Evolutionary conservation across 2,797 vertebrate species (phyloP).

Genomic region (Pseudochirops corinnae): DNA sequence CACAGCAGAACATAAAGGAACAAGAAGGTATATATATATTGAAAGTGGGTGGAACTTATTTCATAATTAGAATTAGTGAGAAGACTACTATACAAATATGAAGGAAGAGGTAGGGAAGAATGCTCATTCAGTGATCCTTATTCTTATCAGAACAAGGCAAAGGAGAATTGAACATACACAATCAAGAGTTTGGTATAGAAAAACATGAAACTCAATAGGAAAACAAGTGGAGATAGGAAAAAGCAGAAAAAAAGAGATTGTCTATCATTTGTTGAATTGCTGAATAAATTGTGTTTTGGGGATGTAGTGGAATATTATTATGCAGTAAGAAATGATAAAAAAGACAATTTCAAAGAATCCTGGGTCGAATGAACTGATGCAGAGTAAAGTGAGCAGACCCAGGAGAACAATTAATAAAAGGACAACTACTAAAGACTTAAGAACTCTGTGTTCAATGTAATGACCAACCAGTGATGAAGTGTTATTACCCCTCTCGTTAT

Average conservation of each 20-base stretch:
- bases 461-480: neutral
- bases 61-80: neutral
- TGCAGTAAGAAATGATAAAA: neutral
- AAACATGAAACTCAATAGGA: neutral
- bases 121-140: neutral
- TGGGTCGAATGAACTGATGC: neutral
- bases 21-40: neutral
- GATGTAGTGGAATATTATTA: neutral
- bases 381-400: neutral
- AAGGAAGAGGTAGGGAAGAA: neutral
- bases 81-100: neutral
- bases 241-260: neutral
- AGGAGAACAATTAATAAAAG: neutral
- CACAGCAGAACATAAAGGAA: neutral
- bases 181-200: neutral
- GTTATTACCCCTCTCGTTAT: neutral
- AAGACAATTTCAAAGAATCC: neutral
- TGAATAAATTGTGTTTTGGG: neutral
- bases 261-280: neutral
- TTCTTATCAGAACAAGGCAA: neutral
- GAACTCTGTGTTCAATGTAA: neutral
- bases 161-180: neutral
- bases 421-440: neutral
- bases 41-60: neutral
- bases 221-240: neutral